phyloP scores from a whole-genome alignment of 2,113 vertebrate genomes.

The Vulpes lagopus region DNA sequence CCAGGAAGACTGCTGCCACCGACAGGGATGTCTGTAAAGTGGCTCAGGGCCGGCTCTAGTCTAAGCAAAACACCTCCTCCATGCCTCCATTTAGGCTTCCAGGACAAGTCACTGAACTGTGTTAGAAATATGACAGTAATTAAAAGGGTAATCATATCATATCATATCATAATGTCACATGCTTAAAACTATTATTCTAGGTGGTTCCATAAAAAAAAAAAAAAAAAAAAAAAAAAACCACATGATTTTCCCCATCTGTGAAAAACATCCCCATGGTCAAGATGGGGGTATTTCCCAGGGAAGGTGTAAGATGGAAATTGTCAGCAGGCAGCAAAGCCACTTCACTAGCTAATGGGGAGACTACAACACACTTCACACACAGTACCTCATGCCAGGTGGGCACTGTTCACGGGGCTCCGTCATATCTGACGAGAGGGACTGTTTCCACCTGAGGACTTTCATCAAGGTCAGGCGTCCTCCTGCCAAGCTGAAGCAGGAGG shows the following conservation, averaged over 20 bases:
- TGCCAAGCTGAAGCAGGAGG: background rate
- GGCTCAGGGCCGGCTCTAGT: background rate
- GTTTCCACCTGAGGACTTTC: background rate
- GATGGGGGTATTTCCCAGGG: background rate
- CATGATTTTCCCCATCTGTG: background rate
- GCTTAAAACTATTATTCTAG: conserved; percentile 11
- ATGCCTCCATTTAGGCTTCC: background rate
- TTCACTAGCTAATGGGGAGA: background rate
- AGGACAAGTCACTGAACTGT: background rate
- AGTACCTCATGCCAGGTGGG: background rate
- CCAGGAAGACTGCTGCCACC: background rate
- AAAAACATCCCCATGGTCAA: background rate
- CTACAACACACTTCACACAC: background rate
- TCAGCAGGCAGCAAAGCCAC: background rate
- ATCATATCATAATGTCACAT: background rate
- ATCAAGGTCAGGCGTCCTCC: background rate
- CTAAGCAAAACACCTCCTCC: background rate
- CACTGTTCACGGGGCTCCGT: background rate
- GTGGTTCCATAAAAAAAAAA: background rate
- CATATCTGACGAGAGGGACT: background rate
- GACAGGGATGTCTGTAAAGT: background rate
- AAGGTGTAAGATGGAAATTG: accelerated
- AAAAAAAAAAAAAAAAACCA: no score
- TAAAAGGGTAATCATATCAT: background rate
- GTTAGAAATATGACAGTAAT: background rate